Conservation (phyloP, 53 echinoderm and acorn worm genomes). For the Echinarachnius parma region DNA sequence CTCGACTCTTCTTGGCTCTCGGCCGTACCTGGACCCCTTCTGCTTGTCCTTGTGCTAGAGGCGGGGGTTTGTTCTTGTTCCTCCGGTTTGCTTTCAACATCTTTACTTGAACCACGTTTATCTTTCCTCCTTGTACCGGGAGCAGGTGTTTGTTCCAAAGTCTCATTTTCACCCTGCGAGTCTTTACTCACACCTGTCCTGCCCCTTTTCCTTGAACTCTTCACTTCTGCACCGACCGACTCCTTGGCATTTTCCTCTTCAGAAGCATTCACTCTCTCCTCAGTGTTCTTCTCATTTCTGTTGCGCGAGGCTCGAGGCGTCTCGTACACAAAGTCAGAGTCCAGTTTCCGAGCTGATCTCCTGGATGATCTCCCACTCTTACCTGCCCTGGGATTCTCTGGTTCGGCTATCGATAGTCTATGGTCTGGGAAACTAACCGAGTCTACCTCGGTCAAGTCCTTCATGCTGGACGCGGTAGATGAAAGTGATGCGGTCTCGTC, state of each 20-base stretch:
- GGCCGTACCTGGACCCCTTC: slow-evolving; percentile 3
- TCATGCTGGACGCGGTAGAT: slow-evolving; percentile 48
- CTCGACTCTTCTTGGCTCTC: slow-evolving; percentile 4
- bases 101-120: too few relatives aligned
- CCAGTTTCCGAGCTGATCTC: too few relatives aligned
- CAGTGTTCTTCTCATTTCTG: slow-evolving; percentile 5
- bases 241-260: not conserved
- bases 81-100: too few relatives aligned
- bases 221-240: not conserved
- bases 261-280: not conserved
- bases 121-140: too few relatives aligned
- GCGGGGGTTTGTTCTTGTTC: not conserved
- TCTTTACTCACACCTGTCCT: too few relatives aligned
- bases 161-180: too few relatives aligned
- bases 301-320: not conserved
- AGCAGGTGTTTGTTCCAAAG: too few relatives aligned
- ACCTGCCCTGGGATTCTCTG: not conserved
- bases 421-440: too few relatives aligned
- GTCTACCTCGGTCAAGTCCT: slow-evolving; percentile 27
- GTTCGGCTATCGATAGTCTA: too few relatives aligned
- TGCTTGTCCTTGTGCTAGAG: not conserved
- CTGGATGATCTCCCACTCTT: not conserved
- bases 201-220: not conserved
- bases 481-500: slow-evolving; percentile 66
- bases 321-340: too few relatives aligned